Conservation (phyloP, 1,140 invertebrate genomes). For the Diabrotica virgifera region DNA sequence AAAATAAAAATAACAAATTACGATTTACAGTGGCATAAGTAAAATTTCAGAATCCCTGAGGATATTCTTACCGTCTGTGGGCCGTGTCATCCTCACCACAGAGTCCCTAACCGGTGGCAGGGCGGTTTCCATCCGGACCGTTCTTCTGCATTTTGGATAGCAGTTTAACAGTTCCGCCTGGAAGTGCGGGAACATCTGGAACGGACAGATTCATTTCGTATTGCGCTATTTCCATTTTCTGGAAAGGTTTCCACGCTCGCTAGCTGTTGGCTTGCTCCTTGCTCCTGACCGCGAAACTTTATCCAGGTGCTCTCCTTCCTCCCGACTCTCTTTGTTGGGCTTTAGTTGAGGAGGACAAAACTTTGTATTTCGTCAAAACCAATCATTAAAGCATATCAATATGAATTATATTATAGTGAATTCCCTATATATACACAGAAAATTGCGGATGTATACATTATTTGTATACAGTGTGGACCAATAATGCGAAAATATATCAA, state of each 20-base stretch:
- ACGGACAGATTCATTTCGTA: slow-evolving; percentile 49
- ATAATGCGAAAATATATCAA: too few species aligned
- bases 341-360: too few species aligned
- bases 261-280: slow-evolving; percentile 37
- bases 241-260: background rate
- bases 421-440: too few species aligned
- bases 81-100: background rate
- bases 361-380: too few species aligned
- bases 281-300: slow-evolving; percentile 40
- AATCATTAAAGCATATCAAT: too few species aligned
- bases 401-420: too few species aligned
- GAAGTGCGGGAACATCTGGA: slow-evolving; percentile 45
- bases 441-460: too few species aligned
- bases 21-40: too few species aligned
- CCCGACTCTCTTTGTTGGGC: slow-evolving; percentile 7
- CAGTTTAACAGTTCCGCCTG: slow-evolving; percentile 46
- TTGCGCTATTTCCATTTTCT: slow-evolving; percentile 44
- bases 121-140: background rate
- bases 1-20: too few species aligned
- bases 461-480: too few species aligned
- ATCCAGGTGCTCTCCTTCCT: slow-evolving; percentile 17
- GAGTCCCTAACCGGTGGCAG: background rate
- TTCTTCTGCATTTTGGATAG: background rate
- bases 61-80: background rate
- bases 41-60: background rate